Percentiles rank a stretch among this genome's conserved stretches.
These are phyloP conservation scores for Notoglanidium macrostoma DNA, from an alignment of 2,797 vertebrate species.

Conservation along the genomic window DNA sequence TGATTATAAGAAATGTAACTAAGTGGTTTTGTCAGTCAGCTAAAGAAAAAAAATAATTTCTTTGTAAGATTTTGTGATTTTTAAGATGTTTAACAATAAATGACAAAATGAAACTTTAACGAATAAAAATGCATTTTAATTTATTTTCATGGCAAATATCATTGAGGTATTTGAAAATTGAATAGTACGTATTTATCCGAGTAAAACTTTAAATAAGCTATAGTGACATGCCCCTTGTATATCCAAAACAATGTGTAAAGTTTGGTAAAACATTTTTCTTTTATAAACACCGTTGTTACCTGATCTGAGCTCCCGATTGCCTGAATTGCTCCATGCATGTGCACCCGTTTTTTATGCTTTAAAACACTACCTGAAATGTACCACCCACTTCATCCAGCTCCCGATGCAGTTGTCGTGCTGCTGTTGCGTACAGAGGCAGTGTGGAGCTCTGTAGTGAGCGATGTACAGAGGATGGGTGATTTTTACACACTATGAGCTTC, in stretches of 20 bases:
- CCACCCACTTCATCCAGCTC: too few species aligned
- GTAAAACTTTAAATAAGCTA: too few species aligned
- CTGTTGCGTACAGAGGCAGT: neutral
- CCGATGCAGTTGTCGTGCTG: too few species aligned
- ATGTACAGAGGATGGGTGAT: neutral
- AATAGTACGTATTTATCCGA: neutral
- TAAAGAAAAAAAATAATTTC: neutral
- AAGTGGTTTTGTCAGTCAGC: neutral
- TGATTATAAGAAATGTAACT: neutral
- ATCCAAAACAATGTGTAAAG: too few species aligned
- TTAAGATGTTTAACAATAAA: neutral
- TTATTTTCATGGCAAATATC: too few species aligned
- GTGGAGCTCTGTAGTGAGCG: neutral
- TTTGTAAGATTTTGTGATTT: neutral
- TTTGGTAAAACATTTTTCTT: neutral
- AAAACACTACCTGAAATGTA: neutral
- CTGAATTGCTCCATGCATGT: neutral
- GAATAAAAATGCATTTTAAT: too few species aligned
- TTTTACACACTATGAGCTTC: too few species aligned
- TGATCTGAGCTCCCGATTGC: neutral
- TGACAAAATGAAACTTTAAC: neutral
- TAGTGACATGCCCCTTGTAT: neutral
- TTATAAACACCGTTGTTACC: too few species aligned
- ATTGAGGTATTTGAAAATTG: too few species aligned
- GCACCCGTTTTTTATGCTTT: neutral